phyloP scores from a whole-genome alignment of 2,888 invertebrate genomes.

The Eustalomyia histrio region DNA sequence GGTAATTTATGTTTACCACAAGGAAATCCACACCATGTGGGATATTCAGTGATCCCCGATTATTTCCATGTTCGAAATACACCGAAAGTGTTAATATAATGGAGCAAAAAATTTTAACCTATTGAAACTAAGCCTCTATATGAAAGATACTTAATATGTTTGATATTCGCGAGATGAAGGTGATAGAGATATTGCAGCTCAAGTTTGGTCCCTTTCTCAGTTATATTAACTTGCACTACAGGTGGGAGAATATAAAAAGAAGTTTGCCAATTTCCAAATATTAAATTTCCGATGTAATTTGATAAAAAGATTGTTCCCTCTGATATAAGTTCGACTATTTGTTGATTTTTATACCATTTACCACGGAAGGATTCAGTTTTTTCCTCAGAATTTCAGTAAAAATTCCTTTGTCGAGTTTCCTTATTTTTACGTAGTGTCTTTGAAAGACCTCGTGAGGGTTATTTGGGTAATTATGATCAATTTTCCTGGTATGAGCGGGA shows the following conservation, averaged over 20 bases:
- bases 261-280: slow-evolving; percentile 35
- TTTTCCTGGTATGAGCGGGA: slow-evolving; percentile 2
- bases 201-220: slow-evolving; percentile 36
- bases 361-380: slow-evolving; percentile 36
- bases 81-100: slow-evolving; percentile 9
- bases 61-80: not conserved
- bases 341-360: slow-evolving; percentile 44
- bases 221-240: slow-evolving; percentile 34
- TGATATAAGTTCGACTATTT: too few species aligned
- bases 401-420: not conserved
- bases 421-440: not conserved
- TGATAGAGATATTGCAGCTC: slow-evolving; percentile 22
- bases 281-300: too few species aligned
- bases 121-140: not conserved
- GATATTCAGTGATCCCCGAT: not conserved
- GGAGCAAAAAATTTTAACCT: not conserved
- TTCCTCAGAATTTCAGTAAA: slow-evolving; percentile 19
- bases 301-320: too few species aligned
- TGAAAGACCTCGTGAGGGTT: not conserved
- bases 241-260: slow-evolving; percentile 48
- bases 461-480: not conserved
- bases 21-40: not conserved
- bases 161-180: slow-evolving; percentile 13
- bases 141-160: slow-evolving; percentile 7
- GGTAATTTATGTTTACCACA: not conserved